Evolutionary conservation across 2,797 vertebrate species (phyloP), one percentile per base, ranked within the genome.

Genomic region (Acanthurus tractus): DNA sequence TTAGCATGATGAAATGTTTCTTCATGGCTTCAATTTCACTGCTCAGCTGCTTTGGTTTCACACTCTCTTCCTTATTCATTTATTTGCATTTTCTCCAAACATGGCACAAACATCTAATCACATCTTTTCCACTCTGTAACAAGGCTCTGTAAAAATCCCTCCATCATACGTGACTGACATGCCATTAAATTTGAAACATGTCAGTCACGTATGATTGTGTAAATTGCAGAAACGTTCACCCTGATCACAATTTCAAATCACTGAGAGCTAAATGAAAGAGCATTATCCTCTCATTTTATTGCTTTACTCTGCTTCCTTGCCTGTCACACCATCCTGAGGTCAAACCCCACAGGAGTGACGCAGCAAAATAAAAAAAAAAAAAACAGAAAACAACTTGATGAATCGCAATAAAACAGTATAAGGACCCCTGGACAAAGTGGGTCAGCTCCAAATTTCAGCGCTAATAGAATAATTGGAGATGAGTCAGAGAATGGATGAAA

Each of bases 401-500:
- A 77, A 73, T 59, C 6, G 17, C 68, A 74, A 78, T 34, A 38
- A 40, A 22, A 25, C 2, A 0, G 17, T 72, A 71, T 81, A 55
- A 56, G 13, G 20, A 63, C 20, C 55, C 74, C 52, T 44, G 49
- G 61, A 81, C 56, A 69, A 80, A 83, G 40, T 42, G 15, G 58
- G 50, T 67, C 73, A 38, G 79, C 66, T 76, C 64, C 23, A 57
- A 36, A 85, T 83, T 76, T 68, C 10, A 65, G 69, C 76, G 29
- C 53, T 83, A 62, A 84, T 61, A 46, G 48, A 71, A 83, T 85
- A 79, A 86, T 79, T 86, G 78, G 49, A 67, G 68, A 84, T 86
- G 83, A 90, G 77, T 87, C 82, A 86, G 13, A 45, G 67, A 66
- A 54, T 38, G 73, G 54, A 58, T 77, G 45, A 70, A 79, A 85